Evolutionary conservation across 1,140 invertebrate genomes (phyloP), one percentile per base, ranked within the genome.

Genomic region (Dinoponera quadriceps): DNA sequence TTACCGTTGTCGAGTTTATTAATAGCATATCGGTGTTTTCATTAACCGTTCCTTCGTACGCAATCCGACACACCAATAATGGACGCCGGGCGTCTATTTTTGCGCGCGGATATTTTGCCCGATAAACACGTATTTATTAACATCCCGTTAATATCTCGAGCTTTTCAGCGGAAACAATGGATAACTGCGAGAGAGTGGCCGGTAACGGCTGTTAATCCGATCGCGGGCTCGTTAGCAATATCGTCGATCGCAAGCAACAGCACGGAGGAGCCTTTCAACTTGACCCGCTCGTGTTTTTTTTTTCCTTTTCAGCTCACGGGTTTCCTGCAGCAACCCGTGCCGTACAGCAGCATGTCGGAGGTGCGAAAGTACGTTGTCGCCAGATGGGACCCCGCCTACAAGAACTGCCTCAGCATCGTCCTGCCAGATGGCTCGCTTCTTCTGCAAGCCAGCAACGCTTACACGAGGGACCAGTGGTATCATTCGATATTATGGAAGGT

Each of bases 401-500:
- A 97, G 92, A 98, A 97, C 92, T 98, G 97, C 93, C 95, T 98
- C 72, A 95, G 97, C 85, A 96, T 98, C 86, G 96, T 97, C 29
- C 95, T 98, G 89, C 95, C 96, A 9, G 96, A 97, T 91, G 97
- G 97, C 65, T 97, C 97, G 44, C 93, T 98, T 20, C 94, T 98
- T 7, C 93, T 98, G 29, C 97, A 98, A 96, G 96, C 97, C 25
- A 97, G 96, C 88, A 97, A 97, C 91, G 95, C 96, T 49, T 97
- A 98, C 89, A 96, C 97, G 11, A 95, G 97, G 91, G 97, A 98
- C 94, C 97, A 98, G 91, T 98, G 97, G 97, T 96, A 96, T 88
- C 96, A 98, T 92, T 98, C 97, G 55, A 97, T 98, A 89, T 94
- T 96, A 69, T 98, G 97, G 97, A 97, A 97, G 95, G 97, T 98